These are phyloP conservation scores for Chymomyza amoena DNA, from an alignment of 2,888 invertebrate genomes.

Conservation along the genomic window DNA sequence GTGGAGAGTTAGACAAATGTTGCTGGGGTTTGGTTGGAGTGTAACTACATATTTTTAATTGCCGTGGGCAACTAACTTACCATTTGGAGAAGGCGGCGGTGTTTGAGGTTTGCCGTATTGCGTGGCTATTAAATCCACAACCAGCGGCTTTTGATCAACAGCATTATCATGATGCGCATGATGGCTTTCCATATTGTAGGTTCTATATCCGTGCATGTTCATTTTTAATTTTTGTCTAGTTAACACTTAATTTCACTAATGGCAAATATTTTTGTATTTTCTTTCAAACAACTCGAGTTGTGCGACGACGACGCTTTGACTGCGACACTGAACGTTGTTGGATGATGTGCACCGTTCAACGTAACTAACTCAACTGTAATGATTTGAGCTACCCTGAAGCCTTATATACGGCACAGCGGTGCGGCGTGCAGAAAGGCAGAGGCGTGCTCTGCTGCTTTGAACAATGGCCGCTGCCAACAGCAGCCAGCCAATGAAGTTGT, in stretches of 20 bases:
- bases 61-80: slow-evolving; percentile 60
- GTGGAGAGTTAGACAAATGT: slow-evolving; percentile 25
- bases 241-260: background rate
- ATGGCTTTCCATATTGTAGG: slow-evolving; percentile 77
- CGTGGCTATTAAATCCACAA: slow-evolving; percentile 82
- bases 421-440: slow-evolving; percentile 36
- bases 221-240: background rate
- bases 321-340: background rate
- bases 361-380: slow-evolving; percentile 71
- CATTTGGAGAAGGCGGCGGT: slow-evolving; percentile 81
- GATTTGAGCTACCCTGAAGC: slow-evolving; percentile 62
- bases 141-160: slow-evolving; percentile 79
- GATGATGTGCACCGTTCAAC: slow-evolving; percentile 62
- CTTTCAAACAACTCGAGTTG: background rate
- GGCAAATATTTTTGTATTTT: background rate
- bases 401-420: slow-evolving; percentile 69
- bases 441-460: slow-evolving; percentile 44
- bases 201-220: slow-evolving; percentile 79
- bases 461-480: slow-evolving; percentile 63
- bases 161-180: slow-evolving; percentile 54
- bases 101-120: slow-evolving; percentile 80
- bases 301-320: background rate
- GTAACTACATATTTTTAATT: background rate
- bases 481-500: slow-evolving; percentile 63
- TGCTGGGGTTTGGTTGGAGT: background rate